Base-by-base conservation (phyloP, 2,797 vertebrate genomes). In the Phoebastria nigripes region DNA sequence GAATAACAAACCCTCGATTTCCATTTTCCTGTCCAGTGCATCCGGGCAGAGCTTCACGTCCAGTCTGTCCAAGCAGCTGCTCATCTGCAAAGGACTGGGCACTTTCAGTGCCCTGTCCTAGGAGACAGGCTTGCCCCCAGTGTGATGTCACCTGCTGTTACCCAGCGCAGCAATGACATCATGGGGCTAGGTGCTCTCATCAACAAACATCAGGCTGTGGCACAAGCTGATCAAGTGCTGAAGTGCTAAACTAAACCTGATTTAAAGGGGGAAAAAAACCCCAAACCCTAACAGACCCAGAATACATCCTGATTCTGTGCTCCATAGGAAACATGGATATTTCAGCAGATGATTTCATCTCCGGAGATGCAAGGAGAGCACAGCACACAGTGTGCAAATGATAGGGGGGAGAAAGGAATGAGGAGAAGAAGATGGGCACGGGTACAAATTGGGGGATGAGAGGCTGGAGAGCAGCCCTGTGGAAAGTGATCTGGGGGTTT, bases 111-210 rank as follows among this genome's bases (percentile, higher is more conserved):
- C 37, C 26, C 37, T 73, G 29, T 61, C n/a, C 52, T 26, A 11
- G 16, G 63, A 39, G n/a, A 49, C 22, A 66, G 55, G 22, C 15
- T 51, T 79, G 41, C 18, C 41, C 4, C 6, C 11, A 25, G 15
- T 29, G 8, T 54, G 39, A 62, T 33, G 37, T 49, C 15, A 42
- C 37, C 39, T 82, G 72, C 41, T 77, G 42, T 65, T 37, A 46
- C 9, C 41, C 49, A 25, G 26, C 19, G 12, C 31, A 35, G 17
- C 0, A 0, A 44, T 62, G n/a, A 37, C 29, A 51, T 51, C 41
- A 25, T 0, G 2, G n/a, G 18, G 15, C 46, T 42, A 47, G 16
- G 18, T 61, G 51, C 15, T 76, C 74, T 77, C 17, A 3, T 33
- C 62, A 84, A 17, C 24, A 33, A 55, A 31, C 46, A 46, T 24